Evolutionary conservation across 1,140 invertebrate species (phyloP), one percentile per base, ranked within the genome.

Genomic region (Myzus persicae): DNA sequence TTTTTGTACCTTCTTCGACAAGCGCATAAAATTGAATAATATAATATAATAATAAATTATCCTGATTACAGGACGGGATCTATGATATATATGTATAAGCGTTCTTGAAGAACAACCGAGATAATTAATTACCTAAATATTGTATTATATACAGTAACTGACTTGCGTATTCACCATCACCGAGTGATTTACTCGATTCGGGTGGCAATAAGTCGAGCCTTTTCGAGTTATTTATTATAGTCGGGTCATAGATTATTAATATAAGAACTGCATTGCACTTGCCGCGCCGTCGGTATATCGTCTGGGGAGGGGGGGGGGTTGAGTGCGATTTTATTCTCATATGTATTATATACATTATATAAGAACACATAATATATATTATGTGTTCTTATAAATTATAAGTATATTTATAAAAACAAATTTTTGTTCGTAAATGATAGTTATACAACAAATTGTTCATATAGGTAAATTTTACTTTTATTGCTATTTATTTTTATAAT

Each of bases 51-150:
- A 59, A 59, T 76, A 76, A 4, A 14, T 76, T 36, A 76, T 76
- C 31, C 5, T 4, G 4, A 76, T n/a, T 76, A 76, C n/a, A n/a
- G 59, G 59, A n/a, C 5, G 31, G 59, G 14, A 11, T n/a, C 59
- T 67, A 18, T 67, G n/a, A 11, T 31, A 59, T 54, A 31, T 31
- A 59, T 59, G 14, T 59, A 48, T 24, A 51, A 51, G 59, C 14
- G 59, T 18, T n/a, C 11, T 18, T 7, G 14, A 67, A 76, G 36
- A 76, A 76, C 14, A 76, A 76, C 18, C 59, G 14, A 36, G n/a
- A 67, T 67, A 67, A 67, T 67, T 67, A 76, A 76, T 76, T 76
- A n/a, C n/a, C n/a, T n/a, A 76, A 76, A 76, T 76, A 51, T 51
- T 51, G 24, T 48, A 20, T 51, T 22, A 18, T 18, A n/a, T n/a